Percentiles rank a stretch among this genome's conserved stretches.
Conservation (phyloP, 1,140 invertebrate genomes). For the Lordiphosa collinella region DNA sequence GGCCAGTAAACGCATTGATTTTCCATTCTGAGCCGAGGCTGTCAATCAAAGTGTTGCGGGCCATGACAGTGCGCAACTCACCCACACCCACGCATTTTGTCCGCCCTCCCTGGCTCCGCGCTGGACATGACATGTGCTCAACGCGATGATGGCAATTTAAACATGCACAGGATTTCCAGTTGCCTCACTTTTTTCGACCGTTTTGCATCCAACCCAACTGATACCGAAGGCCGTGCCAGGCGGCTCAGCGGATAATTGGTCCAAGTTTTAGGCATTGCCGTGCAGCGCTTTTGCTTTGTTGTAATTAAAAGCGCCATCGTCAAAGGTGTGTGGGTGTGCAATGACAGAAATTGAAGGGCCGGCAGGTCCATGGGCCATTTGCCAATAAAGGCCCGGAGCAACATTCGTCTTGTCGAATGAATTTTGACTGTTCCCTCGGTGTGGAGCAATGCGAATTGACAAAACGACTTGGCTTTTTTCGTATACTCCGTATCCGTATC, state of each 20-base stretch:
- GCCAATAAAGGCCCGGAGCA: conserved; percentile 32
- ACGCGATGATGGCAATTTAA: conserved; percentile 73
- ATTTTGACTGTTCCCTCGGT: conserved; percentile 43
- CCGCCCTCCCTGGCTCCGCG: conserved; percentile 1
- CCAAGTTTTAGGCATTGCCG: conserved; percentile 29
- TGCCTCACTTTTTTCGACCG: neutral
- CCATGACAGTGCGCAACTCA: conserved; percentile 40
- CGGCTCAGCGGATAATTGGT: conserved; percentile 35
- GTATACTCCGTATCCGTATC: conserved; percentile 29
- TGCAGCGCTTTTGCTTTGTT: conserved; percentile 9
- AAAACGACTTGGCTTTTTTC: neutral
- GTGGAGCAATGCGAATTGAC: conserved; percentile 5
- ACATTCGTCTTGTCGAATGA: conserved; percentile 48
- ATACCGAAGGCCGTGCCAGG: conserved; percentile 21
- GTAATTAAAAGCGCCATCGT: conserved; percentile 62
- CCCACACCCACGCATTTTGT: neutral
- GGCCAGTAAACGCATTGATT: conserved; percentile 48
- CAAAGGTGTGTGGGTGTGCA: conserved; percentile 35
- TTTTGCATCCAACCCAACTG: neutral
- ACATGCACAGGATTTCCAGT: conserved; percentile 35
- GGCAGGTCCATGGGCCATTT: conserved; percentile 22
- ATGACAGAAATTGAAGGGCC: conserved; percentile 1
- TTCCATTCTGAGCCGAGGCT: conserved; percentile 56
- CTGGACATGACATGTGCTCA: conserved; percentile 63
- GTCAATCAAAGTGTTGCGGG: conserved; percentile 62